Evolutionary conservation across 2,888 invertebrate genomes (phyloP), one percentile per base, ranked within the genome.

Genomic region (Epistrophe grossulariae): DNA sequence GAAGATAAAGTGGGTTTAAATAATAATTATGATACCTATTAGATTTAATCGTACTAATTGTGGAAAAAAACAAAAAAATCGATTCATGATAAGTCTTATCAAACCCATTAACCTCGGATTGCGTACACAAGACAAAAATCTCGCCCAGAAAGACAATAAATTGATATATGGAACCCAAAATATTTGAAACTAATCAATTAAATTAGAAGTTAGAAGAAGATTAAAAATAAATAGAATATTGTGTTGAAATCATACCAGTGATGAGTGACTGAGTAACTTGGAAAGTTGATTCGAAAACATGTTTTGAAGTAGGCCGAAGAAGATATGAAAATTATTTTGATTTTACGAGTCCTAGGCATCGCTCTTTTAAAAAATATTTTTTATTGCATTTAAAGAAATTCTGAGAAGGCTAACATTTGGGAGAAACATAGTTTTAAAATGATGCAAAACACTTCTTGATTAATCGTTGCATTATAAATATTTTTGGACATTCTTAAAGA

Each of bases 31-130:
- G 4, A 15, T 19, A 35, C 9, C 50, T 6, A 50, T 50, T 35
- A 68, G 50, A 38, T 68, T 68, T 38, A 68, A 50, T 68, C 7
- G 15, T 68, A 50, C 50, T 66, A 48, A 66, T 66, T 66, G 13
- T 48, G 40, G 38, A 62, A 17, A 62, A 17, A 13, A 31, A 35
- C 4, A 66, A 50, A 48, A 7, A 48, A 9, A 19, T 38, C 0
- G 15, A 50, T 6, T 4, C 1, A 5, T 50, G 68, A 68, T 68
- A 68, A 68, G 9, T 38, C 50, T 38, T 68, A 68, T 68, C 68
- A 19, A 50, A 50, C 13, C 38, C 50, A 68, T 68, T 68, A 50
- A 68, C 68, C 68, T 50, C 38, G 8, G 68, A 50, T 50, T 68
- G 8, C 15, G 17, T 2, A 19, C 5, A 3, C 28, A 31, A 68